Conservation (phyloP, 2,888 invertebrate genomes). For the Orthosia gracilis region DNA sequence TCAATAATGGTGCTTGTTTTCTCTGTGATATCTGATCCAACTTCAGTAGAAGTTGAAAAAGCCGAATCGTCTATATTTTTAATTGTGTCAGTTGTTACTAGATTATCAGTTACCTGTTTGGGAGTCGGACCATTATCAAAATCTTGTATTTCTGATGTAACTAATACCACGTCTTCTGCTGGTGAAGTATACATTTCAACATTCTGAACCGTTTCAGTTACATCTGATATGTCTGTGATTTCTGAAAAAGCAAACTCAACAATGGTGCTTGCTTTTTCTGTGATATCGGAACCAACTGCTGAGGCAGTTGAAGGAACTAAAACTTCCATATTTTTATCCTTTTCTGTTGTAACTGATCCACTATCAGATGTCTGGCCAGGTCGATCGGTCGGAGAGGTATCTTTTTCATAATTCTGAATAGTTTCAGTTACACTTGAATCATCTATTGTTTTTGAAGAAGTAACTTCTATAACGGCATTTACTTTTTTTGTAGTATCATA, state of each 20-base stretch:
- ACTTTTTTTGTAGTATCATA: background rate
- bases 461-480: background rate
- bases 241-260: background rate
- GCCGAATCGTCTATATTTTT: background rate
- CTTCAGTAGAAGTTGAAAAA: background rate
- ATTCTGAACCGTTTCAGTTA: background rate
- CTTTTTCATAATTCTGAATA: background rate
- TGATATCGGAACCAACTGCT: background rate
- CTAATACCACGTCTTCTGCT: background rate
- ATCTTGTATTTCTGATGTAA: background rate
- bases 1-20: slow-evolving; percentile 5
- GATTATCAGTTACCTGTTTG: slow-evolving; percentile 5
- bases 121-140: background rate
- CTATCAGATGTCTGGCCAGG: slow-evolving; percentile 1
- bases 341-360: background rate
- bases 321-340: background rate
- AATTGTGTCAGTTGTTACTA: background rate
- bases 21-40: slow-evolving; percentile 1
- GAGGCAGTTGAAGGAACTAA: background rate
- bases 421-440: slow-evolving; percentile 10
- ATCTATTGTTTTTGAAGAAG: slow-evolving; percentile 7
- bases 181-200: background rate
- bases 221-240: background rate
- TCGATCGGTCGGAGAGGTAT: no score
- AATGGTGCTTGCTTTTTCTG: slow-evolving; percentile 1